Conservation (phyloP, 2,113 vertebrate species). For the Thymallus thymallus region DNA sequence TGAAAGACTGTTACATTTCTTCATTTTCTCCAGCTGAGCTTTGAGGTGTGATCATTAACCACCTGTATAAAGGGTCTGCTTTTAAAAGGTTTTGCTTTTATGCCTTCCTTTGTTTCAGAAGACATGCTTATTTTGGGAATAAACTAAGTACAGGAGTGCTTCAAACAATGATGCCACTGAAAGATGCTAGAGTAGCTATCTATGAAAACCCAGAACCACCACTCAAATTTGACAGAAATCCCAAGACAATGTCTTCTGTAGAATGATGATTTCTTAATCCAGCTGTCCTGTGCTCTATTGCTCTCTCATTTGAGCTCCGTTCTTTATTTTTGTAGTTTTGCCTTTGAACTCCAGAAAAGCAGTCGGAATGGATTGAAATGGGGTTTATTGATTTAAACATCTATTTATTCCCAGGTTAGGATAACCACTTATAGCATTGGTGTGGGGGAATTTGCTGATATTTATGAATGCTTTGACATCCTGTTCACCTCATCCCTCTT, state of each 20-base stretch:
- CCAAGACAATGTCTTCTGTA: not conserved
- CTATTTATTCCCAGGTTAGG: not conserved
- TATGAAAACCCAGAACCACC: not conserved
- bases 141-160: not conserved
- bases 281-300: no score
- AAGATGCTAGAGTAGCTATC: not conserved
- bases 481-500: not conserved
- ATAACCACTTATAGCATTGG: no score
- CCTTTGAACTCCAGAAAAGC: not conserved
- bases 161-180: not conserved
- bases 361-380: not conserved
- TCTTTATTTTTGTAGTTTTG: no score
- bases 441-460: no score
- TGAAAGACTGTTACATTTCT: no score
- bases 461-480: no score
- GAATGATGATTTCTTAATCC: not conserved
- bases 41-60: slow-evolving; percentile 32
- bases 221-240: not conserved
- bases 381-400: not conserved
- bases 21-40: slow-evolving; percentile 19
- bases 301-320: no score
- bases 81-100: not conserved
- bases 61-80: slow-evolving; percentile 11
- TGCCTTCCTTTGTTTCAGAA: not conserved
- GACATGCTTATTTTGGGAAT: not conserved